phyloP scores from a whole-genome alignment of 1,140 invertebrate species.

The Trypoxylus dichotomus region DNA sequence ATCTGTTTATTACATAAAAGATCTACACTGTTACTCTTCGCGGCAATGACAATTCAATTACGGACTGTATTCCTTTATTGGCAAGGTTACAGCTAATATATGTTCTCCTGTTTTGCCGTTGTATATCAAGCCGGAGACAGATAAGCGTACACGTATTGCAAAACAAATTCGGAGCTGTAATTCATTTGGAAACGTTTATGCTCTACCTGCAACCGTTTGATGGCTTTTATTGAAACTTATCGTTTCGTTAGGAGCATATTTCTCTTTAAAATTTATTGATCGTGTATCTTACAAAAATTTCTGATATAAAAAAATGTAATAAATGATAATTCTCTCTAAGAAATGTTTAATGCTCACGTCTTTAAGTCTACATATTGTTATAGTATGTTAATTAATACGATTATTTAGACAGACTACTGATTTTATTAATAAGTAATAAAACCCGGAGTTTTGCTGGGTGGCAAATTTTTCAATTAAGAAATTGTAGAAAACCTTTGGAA shows the following conservation, averaged over 20 bases:
- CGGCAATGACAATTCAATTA: slow-evolving; percentile 29
- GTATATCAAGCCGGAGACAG: background rate
- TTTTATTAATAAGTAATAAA: too few species aligned
- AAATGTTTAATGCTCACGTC: too few species aligned
- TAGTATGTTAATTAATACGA: too few species aligned
- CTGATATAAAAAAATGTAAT: too few species aligned
- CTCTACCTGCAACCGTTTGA: too few species aligned
- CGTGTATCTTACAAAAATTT: background rate
- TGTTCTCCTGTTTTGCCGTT: background rate
- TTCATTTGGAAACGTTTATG: background rate
- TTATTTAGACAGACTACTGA: too few species aligned
- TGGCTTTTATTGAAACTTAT: too few species aligned
- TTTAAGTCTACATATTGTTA: too few species aligned
- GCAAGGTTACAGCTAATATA: slow-evolving; percentile 6
- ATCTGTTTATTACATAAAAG: slow-evolving; percentile 37
- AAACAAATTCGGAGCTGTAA: background rate
- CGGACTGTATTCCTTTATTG: background rate
- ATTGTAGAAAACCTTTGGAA: too few species aligned
- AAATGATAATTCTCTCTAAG: too few species aligned
- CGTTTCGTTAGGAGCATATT: background rate
- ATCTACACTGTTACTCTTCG: slow-evolving; percentile 21
- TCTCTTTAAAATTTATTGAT: background rate
- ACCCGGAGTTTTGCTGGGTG: too few species aligned
- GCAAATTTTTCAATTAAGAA: too few species aligned
- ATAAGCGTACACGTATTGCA: background rate